Base-by-base conservation (phyloP, 1,140 invertebrate species). In the Eueides isabella region DNA sequence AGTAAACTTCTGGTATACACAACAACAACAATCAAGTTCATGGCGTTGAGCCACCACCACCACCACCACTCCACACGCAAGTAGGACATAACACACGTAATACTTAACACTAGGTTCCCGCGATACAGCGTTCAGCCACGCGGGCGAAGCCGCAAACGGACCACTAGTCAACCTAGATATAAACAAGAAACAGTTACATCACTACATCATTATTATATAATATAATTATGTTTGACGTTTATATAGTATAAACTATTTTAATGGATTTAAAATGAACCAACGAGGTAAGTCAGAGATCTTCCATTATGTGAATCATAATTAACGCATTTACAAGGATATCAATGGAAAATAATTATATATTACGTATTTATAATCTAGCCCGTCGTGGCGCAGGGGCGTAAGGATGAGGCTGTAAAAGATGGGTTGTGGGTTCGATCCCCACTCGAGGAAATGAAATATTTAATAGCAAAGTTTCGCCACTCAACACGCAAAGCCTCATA, bases 271-370 rank as follows among this genome's bases (percentile, higher is more conserved):
- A 23, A 55, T 16, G n/a, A 48, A n/a, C 41, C 35, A 5, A 38
- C 35, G 5, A 38, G 35, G 7, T 23, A 26, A 55, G 23, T 26
- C 23, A 55, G 19, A 55, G 48, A 55, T 55, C 48, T 12, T 26
- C 48, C 9, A 55, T 48, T 26, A 55, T 55, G 48, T 23, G 23
- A 55, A 26, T 11, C n/a, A 55, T 23, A 55, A 55, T 23, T 55
- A 55, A 55, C 48, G 19, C 12, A 55, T 55, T 55, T 55, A 55
- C 23, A 23, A 55, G 19, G 48, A 55, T 55, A 55, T 55, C 48
- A 19, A 55, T 55, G 48, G 48, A 23, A 44, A 19, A 26, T 55
- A 12, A 26, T 55, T 19, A 23, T 12, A 55, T 55, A 11, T 38
- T 38, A n/a, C n/a, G n/a, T n/a, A n/a, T n/a, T n/a, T n/a, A n/a